Base-by-base conservation (phyloP, 2,797 vertebrate species). In the Taenioides sp. region DNA sequence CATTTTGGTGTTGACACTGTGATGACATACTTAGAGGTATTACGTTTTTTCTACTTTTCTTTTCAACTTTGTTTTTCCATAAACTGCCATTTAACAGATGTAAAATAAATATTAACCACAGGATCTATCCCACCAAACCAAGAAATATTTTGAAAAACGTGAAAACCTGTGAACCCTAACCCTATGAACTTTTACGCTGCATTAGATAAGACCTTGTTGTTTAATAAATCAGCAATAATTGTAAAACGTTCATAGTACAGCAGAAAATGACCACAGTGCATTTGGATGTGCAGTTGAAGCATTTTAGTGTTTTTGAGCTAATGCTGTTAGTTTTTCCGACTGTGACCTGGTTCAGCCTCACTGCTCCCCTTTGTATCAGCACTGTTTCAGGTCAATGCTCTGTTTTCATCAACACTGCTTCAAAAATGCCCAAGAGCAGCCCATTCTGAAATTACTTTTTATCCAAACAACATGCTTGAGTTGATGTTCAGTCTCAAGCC, bases 341-440 rank as follows among this genome's bases (percentile, higher is more conserved):
- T 50, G 16, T 23, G 16, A 65, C 43, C 64, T 11, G 64, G 64
- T 65, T 65, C 43, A 65, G 64, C 64, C 23, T 65, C 64, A 65
- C 43, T 20, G 64, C 64, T 27, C 40, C 23, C 23, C 64, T 27
- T 43, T 65, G 64, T 28, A 65, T 65, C 64, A 65, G 64, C 64
- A 65, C 43, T 28, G 64, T 65, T 65, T 65, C 64, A 65, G 64
- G 64, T 65, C 63, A 65, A 2, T 20, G 63, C 43, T 65, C 63
- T 47, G 62, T 17, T 65, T 65, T 65, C 63, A 65, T 65, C 37
- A 40, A 65, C 37, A 18, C 40, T 18, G 23, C 43, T 47, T 17
- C 37, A 20, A 65, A 65, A 65, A 65, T 1, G 28, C 22, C 20
- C 61, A 40, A 20, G 34, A 64, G 43, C 62, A 64, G 37, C 34